Percentiles rank a stretch among this genome's conserved stretches.
Evolutionary conservation across 92 coral and sea anemone species (phyloP).

Genomic region (Phymanthus crucifer): DNA sequence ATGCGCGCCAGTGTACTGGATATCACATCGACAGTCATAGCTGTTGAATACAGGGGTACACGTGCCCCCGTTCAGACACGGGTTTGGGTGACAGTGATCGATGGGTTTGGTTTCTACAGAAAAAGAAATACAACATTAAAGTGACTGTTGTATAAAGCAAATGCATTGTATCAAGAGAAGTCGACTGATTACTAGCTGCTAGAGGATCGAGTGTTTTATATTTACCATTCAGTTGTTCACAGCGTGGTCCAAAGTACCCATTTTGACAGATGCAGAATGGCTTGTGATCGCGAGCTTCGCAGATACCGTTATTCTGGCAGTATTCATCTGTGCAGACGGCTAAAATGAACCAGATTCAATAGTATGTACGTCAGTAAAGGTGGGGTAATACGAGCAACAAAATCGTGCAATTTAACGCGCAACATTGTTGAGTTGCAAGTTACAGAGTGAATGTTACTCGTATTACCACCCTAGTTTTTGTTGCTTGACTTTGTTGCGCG

Average conservation of each 20-base stretch:
- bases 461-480: too few species aligned
- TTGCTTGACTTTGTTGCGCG: too few species aligned
- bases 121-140: neutral
- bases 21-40: conserved; percentile 80
- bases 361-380: neutral
- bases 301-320: conserved; percentile 83
- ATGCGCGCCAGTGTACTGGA: conserved; percentile 92
- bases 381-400: neutral
- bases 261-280: conserved; percentile 76
- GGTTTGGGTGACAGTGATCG: conserved; percentile 91
- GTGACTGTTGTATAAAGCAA: too few species aligned
- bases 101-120: conserved; percentile 30
- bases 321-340: conserved; percentile 72
- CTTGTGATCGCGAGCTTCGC: conserved; percentile 53
- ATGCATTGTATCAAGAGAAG: neutral
- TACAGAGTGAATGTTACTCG: too few species aligned
- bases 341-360: conserved; percentile 7
- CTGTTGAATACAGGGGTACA: conserved; percentile 70
- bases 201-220: neutral
- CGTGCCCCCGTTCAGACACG: conserved; percentile 83
- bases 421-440: too few species aligned
- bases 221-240: conserved; percentile 48
- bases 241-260: conserved; percentile 73
- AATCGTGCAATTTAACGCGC: too few species aligned
- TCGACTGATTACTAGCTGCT: neutral